phyloP scores from a whole-genome alignment of 2,113 vertebrate genomes.

The Centrocercus urophasianus region DNA sequence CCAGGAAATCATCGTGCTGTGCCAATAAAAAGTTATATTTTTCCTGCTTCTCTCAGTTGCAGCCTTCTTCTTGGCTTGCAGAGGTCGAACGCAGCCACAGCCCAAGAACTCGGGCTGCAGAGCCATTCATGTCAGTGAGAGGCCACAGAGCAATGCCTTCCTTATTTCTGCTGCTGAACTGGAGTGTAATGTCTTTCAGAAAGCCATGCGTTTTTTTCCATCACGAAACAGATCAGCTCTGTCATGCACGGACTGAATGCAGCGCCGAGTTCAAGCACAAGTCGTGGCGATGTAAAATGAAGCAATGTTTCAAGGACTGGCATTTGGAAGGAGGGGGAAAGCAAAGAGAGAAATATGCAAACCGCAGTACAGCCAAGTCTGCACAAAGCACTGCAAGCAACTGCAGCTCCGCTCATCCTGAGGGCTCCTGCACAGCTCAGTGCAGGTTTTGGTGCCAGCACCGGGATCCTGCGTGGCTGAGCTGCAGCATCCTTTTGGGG shows the following conservation, averaged over 20 bases:
- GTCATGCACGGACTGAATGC: background rate
- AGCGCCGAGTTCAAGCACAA: slow-evolving; percentile 21
- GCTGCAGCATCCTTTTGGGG: background rate
- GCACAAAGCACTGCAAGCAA: slow-evolving; percentile 41
- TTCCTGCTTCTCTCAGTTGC: slow-evolving; percentile 43
- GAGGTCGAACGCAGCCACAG: background rate
- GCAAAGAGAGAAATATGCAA: slow-evolving; percentile 39
- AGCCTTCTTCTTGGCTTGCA: background rate
- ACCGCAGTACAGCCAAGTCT: slow-evolving; percentile 3
- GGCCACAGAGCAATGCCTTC: background rate
- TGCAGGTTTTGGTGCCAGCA: slow-evolving; percentile 26
- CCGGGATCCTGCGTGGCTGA: background rate
- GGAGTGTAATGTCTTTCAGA: background rate
- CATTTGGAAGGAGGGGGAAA: slow-evolving; percentile 29
- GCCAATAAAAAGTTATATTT: slow-evolving; percentile 61
- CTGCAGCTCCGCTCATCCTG: slow-evolving; percentile 16
- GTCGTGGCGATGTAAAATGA: background rate
- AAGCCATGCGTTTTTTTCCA: background rate
- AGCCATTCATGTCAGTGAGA: background rate
- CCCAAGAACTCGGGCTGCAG: background rate
- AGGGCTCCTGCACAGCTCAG: background rate
- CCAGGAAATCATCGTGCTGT: slow-evolving; percentile 47
- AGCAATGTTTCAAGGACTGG: background rate
- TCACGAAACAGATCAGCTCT: slow-evolving; percentile 8
- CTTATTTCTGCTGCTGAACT: background rate